A percentile compares a stretch with the other conserved stretches of the same genome.
Conservation (phyloP, 2,797 vertebrate species). For the Coregonus sp. region DNA sequence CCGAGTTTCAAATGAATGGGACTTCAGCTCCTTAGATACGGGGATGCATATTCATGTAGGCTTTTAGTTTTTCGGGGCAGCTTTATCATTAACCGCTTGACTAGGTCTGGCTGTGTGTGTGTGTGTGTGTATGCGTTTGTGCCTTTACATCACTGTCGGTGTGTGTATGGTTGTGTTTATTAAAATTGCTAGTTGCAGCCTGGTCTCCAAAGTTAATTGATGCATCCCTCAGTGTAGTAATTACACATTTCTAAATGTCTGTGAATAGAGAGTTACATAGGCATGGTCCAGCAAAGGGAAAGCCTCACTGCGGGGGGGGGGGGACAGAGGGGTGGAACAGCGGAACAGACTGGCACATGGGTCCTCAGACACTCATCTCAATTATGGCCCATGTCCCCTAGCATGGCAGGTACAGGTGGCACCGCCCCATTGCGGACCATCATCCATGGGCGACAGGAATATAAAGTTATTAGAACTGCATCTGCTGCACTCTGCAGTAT, state of each 20-base stretch:
- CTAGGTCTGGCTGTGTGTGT: not conserved
- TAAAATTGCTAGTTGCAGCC: conserved; percentile 8
- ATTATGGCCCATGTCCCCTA: conserved; percentile 28
- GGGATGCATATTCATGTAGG: conserved; percentile 2
- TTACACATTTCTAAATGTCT: conserved; percentile 15
- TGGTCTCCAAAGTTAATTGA: conserved; percentile 26
- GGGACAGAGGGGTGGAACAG: not conserved
- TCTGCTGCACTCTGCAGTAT: conserved; percentile 30
- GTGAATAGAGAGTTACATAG: conserved; percentile 9
- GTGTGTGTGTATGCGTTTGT: not conserved
- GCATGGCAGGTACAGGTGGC: conserved; percentile 56
- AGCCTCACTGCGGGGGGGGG: conserved; percentile 25
- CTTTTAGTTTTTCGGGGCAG: not conserved
- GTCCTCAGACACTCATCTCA: conserved; percentile 45
- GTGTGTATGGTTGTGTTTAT: conserved; percentile 4
- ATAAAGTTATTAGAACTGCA: conserved; percentile 46
- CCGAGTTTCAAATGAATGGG: conserved; percentile 3
- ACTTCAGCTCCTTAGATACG: not conserved
- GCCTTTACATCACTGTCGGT: not conserved
- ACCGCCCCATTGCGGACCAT: conserved; percentile 49
- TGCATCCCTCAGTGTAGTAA: conserved; percentile 21
- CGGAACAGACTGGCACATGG: conserved; percentile 10
- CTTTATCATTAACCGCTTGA: not conserved
- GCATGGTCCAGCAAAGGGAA: conserved; percentile 17
- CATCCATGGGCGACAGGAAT: conserved; percentile 37